Conservation (phyloP, 2,113 vertebrate genomes). For the Tringa solitaria region DNA sequence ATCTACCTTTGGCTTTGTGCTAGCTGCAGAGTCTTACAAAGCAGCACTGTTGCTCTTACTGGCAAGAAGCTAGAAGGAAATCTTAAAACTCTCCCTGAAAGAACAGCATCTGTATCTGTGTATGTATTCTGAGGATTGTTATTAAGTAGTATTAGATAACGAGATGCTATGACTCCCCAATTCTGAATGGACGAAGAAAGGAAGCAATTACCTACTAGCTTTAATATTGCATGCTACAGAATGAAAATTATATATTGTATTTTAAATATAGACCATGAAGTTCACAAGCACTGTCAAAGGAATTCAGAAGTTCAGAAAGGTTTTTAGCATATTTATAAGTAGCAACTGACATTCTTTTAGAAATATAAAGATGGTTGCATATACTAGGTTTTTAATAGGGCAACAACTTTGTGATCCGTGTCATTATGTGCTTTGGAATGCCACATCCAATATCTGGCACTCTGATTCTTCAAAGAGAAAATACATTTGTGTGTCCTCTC, state of each 20-base stretch:
- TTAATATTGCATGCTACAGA: background rate
- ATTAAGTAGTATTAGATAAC: background rate
- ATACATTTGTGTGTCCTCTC: background rate
- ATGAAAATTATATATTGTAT: conserved; percentile 25
- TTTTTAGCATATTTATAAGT: conserved; percentile 27
- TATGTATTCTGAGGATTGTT: background rate
- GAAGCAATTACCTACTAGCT: conserved; percentile 17
- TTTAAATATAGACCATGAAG: conserved; percentile 14
- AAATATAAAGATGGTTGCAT: conserved; percentile 19
- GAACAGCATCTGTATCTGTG: background rate
- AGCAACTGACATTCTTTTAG: conserved; percentile 34
- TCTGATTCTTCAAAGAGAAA: conserved; percentile 23
- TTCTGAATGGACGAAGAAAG: conserved; percentile 2
- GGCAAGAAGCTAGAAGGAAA: background rate
- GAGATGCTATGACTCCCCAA: background rate
- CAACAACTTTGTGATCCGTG: background rate
- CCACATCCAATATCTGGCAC: background rate
- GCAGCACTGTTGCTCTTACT: background rate
- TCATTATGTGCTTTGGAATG: conserved; percentile 3
- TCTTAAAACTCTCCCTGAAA: background rate
- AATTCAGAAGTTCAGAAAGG: conserved; percentile 37
- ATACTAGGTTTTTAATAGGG: conserved; percentile 38
- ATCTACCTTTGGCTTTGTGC: background rate
- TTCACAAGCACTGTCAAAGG: conserved; percentile 39
- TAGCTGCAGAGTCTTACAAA: background rate